Conservation (phyloP, 53 echinoderm and acorn worm species). For the Holothuria leucospilota region DNA sequence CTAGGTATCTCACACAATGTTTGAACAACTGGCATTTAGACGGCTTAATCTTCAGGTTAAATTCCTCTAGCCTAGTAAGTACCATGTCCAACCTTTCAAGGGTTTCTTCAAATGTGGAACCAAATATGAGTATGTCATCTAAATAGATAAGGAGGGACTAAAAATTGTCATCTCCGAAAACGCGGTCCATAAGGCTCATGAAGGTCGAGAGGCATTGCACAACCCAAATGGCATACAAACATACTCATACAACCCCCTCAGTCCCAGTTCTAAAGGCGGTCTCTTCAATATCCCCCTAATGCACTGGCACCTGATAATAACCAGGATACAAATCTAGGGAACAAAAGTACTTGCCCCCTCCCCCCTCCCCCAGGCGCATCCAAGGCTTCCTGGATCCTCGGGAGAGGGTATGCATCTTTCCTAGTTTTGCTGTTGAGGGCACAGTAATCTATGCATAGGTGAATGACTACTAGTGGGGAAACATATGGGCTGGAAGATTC, state of each 20-base stretch:
- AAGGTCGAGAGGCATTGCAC: constrained; percentile 82
- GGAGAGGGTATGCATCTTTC: constrained; percentile 61
- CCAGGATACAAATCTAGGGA: constrained; percentile 51
- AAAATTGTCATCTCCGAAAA: constrained; percentile 77
- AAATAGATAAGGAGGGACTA: constrained; percentile 57
- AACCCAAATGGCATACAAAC: constrained; percentile 76
- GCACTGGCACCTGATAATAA: constrained; percentile 57
- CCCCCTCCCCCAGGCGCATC: constrained; percentile 19
- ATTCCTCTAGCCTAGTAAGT: constrained; percentile 43
- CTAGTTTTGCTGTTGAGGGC: constrained; percentile 53
- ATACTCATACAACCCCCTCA: constrained; percentile 56
- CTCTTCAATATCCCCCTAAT: constrained; percentile 61
- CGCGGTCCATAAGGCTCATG: constrained; percentile 76
- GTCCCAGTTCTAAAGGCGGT: constrained; percentile 68
- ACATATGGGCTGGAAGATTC: constrained; percentile 56
- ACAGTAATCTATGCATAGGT: constrained; percentile 67
- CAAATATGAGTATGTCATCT: constrained; percentile 80
- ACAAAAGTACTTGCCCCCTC: constrained; percentile 33
- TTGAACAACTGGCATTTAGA: constrained; percentile 72
- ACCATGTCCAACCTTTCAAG: constrained; percentile 67
- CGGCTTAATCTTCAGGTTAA: constrained; percentile 70
- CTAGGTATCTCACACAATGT: constrained; percentile 53
- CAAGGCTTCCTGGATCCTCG: constrained; percentile 46
- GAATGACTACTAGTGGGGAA: constrained; percentile 61
- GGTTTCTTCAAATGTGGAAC: constrained; percentile 64